A percentile compares a stretch with the other conserved stretches of the same genome.
Conservation (phyloP, 2,888 invertebrate genomes). For the Amblyjoppa proteus region DNA sequence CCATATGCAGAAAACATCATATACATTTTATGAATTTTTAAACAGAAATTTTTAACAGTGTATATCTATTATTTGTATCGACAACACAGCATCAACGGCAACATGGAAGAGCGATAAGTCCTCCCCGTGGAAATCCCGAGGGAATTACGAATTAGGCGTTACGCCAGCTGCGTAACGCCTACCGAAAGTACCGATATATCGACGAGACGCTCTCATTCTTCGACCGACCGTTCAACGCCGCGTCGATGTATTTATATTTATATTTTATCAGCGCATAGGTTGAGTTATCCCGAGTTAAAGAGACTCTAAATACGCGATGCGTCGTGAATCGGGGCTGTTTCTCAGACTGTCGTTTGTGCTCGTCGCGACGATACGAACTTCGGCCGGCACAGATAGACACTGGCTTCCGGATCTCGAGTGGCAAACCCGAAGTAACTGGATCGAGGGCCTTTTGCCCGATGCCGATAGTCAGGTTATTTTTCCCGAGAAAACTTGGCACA, state of each 20-base stretch:
- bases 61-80: background rate
- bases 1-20: too few species aligned
- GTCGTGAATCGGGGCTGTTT: background rate
- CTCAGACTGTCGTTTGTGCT: slow-evolving; percentile 19
- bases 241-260: background rate
- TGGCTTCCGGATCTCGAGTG: slow-evolving; percentile 82
- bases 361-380: background rate
- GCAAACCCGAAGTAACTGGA: slow-evolving; percentile 79
- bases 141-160: too few species aligned
- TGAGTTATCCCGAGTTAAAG: background rate
- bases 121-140: slow-evolving; percentile 20
- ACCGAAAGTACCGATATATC: slow-evolving; percentile 31
- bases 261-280: background rate
- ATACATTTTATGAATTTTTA: too few species aligned
- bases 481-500: slow-evolving; percentile 79
- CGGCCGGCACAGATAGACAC: slow-evolving; percentile 71
- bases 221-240: slow-evolving; percentile 11
- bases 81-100: background rate
- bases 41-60: background rate
- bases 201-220: slow-evolving; percentile 30
- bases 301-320: slow-evolving; percentile 22
- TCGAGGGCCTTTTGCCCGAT: slow-evolving; percentile 73
- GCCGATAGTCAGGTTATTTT: slow-evolving; percentile 77
- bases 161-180: slow-evolving; percentile 54
- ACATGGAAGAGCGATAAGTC: slow-evolving; percentile 21